A percentile compares a stretch with the other conserved stretches of the same genome.
These are phyloP conservation scores for Sarcophaga subvicina DNA, from an alignment of 2,888 invertebrate genomes.

Conservation along the genomic window DNA sequence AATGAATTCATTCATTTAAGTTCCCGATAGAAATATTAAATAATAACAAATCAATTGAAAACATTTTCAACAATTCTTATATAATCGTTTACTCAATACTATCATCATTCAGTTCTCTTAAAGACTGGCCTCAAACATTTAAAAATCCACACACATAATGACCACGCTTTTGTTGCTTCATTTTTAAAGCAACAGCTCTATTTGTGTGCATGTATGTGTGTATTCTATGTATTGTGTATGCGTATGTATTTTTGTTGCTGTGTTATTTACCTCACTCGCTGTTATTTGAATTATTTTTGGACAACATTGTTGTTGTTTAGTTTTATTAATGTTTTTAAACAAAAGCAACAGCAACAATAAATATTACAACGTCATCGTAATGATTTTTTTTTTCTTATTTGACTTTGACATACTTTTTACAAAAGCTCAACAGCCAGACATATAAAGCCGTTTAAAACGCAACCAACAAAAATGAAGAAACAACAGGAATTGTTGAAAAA, in stretches of 20 bases:
- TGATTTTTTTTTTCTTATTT: slow-evolving; percentile 68
- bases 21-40: too few relatives aligned
- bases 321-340: slow-evolving; percentile 9
- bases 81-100: slow-evolving; percentile 46
- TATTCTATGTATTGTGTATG: neutral
- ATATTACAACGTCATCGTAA: slow-evolving; percentile 56
- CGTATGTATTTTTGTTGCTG: slow-evolving; percentile 8
- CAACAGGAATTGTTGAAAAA: neutral
- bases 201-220: too few relatives aligned
- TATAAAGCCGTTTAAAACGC: neutral
- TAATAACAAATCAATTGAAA: too few relatives aligned
- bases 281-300: slow-evolving; percentile 29
- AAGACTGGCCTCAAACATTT: slow-evolving; percentile 33
- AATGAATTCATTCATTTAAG: too few relatives aligned
- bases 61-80: slow-evolving; percentile 17
- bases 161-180: slow-evolving; percentile 43
- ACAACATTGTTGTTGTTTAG: slow-evolving; percentile 26
- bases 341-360: slow-evolving; percentile 59
- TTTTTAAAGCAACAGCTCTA: slow-evolving; percentile 45
- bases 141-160: neutral
- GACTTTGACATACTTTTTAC: slow-evolving; percentile 80
- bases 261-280: neutral
- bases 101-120: slow-evolving; percentile 27
- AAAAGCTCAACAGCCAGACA: slow-evolving; percentile 26
- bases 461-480: neutral